phyloP scores from a whole-genome alignment of 1,140 invertebrate species.

The Sinonovacula constricta region DNA sequence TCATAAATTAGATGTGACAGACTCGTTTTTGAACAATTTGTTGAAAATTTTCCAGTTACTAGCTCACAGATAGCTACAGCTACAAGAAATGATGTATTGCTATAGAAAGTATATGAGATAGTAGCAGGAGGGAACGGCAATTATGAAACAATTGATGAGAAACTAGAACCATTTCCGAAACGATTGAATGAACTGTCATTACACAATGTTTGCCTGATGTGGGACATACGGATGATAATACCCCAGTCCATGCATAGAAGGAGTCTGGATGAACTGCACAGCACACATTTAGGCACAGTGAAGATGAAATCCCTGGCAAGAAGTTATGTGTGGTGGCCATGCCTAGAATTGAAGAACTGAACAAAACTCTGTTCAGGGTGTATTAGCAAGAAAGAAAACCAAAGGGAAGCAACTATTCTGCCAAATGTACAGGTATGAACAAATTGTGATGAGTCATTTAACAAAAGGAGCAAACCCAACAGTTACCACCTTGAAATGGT shows the following conservation, averaged over 20 bases:
- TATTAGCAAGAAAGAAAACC: neutral
- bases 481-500: too few relatives aligned
- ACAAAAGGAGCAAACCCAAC: too few relatives aligned
- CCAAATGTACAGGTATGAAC: too few relatives aligned
- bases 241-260: neutral
- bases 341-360: neutral
- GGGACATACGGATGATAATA: neutral
- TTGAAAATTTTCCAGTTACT: neutral
- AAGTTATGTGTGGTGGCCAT: neutral
- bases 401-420: neutral
- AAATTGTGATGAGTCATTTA: too few relatives aligned
- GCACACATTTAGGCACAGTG: neutral
- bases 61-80: neutral
- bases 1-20: neutral
- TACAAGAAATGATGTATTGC: neutral
- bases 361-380: neutral
- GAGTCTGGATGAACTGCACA: neutral
- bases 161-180: neutral
- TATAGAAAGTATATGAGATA: slow-evolving; percentile 4
- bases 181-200: neutral
- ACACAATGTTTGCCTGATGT: neutral
- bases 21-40: neutral
- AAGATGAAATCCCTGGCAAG: slow-evolving; percentile 10
- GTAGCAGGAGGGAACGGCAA: neutral
- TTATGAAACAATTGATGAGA: neutral